These are phyloP conservation scores for Kuschelorhynchus macadamiae DNA, from an alignment of 2,888 invertebrate species.

Conservation along the genomic window DNA sequence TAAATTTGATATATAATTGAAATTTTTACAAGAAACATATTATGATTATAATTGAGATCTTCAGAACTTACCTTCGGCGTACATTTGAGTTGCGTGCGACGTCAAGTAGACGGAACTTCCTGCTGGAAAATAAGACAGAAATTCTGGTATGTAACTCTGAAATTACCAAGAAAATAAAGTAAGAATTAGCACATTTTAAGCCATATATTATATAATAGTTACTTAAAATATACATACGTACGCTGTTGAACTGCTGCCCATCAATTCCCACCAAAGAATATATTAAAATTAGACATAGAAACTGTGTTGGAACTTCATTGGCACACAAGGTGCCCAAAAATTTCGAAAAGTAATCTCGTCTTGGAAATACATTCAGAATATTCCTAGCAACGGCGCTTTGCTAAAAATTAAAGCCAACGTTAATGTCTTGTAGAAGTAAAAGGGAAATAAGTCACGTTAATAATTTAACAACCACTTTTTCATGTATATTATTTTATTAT, in stretches of 20 bases:
- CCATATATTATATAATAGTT: too few relatives aligned
- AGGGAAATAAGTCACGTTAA: too few relatives aligned
- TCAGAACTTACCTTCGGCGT: constrained; percentile 58
- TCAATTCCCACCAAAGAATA: constrained; percentile 75
- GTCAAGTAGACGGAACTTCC: constrained; percentile 70
- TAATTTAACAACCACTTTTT: too few relatives aligned
- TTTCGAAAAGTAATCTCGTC: constrained; percentile 58
- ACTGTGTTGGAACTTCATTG: constrained; percentile 67
- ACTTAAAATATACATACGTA: constrained; percentile 57
- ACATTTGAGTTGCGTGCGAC: constrained; percentile 66
- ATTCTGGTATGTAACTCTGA: constrained; percentile 61
- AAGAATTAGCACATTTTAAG: too few relatives aligned
- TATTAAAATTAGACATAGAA: constrained; percentile 74
- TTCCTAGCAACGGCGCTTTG: constrained; percentile 54
- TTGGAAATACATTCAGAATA: constrained; percentile 64
- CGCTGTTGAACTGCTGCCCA: constrained; percentile 73
- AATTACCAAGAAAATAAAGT: constrained; percentile 45
- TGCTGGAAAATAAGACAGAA: constrained; percentile 67
- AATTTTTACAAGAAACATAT: too few relatives aligned
- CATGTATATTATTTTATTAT: too few relatives aligned
- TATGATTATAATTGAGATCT: too few relatives aligned
- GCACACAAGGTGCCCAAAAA: constrained; percentile 67
- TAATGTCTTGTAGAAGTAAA: too few relatives aligned
- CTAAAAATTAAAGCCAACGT: constrained; percentile 52
- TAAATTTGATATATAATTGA: too few relatives aligned